Evolutionary conservation across 1,140 invertebrate species (phyloP).

Genomic region (Drosophila saltans): DNA sequence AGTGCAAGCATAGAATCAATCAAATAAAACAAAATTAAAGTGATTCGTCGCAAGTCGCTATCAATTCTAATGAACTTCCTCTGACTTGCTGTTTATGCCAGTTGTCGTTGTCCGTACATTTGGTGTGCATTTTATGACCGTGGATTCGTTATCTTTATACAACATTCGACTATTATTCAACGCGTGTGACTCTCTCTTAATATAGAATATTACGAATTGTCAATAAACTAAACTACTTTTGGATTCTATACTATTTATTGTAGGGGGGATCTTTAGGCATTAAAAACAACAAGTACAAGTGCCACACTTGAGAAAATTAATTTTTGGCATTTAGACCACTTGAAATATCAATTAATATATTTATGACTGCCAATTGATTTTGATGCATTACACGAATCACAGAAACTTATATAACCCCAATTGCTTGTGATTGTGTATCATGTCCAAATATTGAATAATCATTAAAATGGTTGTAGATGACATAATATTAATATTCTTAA

Average conservation of each 20-base stretch:
- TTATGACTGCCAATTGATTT: slow-evolving; percentile 43
- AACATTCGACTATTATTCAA: background rate
- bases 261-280: slow-evolving; percentile 41
- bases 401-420: slow-evolving; percentile 1
- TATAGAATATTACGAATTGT: slow-evolving; percentile 43
- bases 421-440: background rate
- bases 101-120: background rate
- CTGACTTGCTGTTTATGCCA: slow-evolving; percentile 21
- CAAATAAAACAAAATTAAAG: slow-evolving; percentile 28
- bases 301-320: slow-evolving; percentile 52
- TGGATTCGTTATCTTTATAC: slow-evolving; percentile 3
- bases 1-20: slow-evolving; percentile 21
- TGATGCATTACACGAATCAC: slow-evolving; percentile 25
- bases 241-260: slow-evolving; percentile 15
- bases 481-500: slow-evolving; percentile 44
- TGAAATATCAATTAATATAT: slow-evolving; percentile 53
- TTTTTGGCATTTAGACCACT: slow-evolving; percentile 45
- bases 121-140: slow-evolving; percentile 14
- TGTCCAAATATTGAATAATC: slow-evolving; percentile 5
- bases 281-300: slow-evolving; percentile 44
- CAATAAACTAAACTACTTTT: slow-evolving; percentile 21
- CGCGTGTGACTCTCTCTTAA: slow-evolving; percentile 35
- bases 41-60: slow-evolving; percentile 39
- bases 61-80: slow-evolving; percentile 40
- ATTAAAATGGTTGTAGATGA: slow-evolving; percentile 34